phyloP scores from a whole-genome alignment of 2,113 vertebrate genomes.

The Entomyzon cyanotis region DNA sequence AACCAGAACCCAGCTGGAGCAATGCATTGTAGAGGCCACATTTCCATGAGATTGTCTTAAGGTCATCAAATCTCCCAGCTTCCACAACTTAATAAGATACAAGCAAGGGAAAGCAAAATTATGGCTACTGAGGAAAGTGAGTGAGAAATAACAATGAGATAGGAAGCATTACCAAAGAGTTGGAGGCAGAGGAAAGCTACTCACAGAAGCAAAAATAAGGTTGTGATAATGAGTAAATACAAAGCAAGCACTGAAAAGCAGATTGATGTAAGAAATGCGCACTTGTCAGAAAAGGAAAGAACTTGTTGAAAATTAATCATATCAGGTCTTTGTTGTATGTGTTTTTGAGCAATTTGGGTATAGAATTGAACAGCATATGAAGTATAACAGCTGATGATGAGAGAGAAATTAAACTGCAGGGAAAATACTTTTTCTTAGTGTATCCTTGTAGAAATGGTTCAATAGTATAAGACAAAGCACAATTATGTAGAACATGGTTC shows the following conservation, averaged over 20 bases:
- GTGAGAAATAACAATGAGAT: not conserved
- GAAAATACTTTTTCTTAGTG: not conserved
- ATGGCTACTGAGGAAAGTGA: not conserved
- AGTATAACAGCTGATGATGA: not conserved
- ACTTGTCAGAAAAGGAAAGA: not conserved
- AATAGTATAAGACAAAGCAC: not conserved
- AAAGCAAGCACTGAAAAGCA: not conserved
- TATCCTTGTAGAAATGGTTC: not conserved
- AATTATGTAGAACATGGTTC: accelerated
- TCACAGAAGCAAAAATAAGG: not conserved
- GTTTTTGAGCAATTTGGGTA: not conserved
- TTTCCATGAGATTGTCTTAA: not conserved
- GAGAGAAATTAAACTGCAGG: not conserved
- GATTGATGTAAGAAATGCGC: not conserved
- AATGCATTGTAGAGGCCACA: not conserved
- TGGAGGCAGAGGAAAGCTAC: not conserved
- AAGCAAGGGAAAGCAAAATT: not conserved
- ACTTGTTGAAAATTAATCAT: not conserved
- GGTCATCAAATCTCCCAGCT: not conserved
- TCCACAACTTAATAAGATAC: not conserved
- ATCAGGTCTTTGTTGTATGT: not conserved
- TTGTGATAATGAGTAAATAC: not conserved
- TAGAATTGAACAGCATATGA: not conserved
- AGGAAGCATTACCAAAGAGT: not conserved
- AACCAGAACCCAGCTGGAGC: not conserved